Evolutionary conservation across 2,113 vertebrate species (phyloP), one percentile per base, ranked within the genome.

Genomic region (Cololabis saira): DNA sequence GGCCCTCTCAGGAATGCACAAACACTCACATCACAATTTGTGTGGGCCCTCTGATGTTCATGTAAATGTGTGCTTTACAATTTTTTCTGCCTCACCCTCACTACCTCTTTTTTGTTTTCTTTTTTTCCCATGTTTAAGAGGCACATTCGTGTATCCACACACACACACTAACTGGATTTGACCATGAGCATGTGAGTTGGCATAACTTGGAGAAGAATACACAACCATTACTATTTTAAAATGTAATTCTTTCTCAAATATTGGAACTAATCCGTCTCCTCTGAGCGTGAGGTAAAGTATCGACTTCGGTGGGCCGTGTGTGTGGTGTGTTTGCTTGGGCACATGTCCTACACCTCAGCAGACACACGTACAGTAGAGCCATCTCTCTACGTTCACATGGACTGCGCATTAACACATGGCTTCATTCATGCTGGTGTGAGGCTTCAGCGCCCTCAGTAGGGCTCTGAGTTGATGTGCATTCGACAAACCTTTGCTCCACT

Each of bases 221-320:
- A 74, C 83, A 80, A 74, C 67, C 58, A 43, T 50, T 1, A 21
- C 49, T 85, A 69, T 79, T 87, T 83, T 82, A 86, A 82, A 86
- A 88, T 87, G 74, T 87, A 90, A 89, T 91, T 73, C 88, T 86
- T 87, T 86, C 78, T 83, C 84, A 85, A 27, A 70, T 83, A 52
- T 73, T 80, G 89, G 65, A 88, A 87, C 78, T 75, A 68, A 91
- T 78, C 84, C 61, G 15, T 55, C 55, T 74, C 51, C 72, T 48
- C 57, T 1, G 27, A 84, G 65, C 64, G 63, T 9, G 50, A 81
- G 76, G 69, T 69, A 3, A n/a, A 9, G 45, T 15, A 77, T 83
- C 83, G 61, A 77, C 83, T 61, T 66, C 12, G 81, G 86, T 76
- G 80, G 79, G 77, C 86, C 62, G 0, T 48, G 78, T 87, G 84